Percentiles rank a stretch among this genome's conserved stretches.
phyloP scores from a whole-genome alignment of 2,113 vertebrate species.

The Grantiella picta region DNA sequence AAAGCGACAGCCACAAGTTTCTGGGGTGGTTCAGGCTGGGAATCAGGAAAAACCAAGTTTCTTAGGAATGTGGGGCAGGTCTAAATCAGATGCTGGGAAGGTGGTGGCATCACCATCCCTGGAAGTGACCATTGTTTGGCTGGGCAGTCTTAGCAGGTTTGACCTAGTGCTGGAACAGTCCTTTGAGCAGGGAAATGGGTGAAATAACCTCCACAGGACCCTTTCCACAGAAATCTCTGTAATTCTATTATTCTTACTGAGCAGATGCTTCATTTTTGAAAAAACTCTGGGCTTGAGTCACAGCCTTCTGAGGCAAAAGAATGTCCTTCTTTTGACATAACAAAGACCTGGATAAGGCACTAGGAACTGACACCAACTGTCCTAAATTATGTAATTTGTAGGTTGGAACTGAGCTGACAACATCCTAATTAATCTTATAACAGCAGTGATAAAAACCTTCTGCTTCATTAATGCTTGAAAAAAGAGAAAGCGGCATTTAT shows the following conservation, averaged over 20 bases:
- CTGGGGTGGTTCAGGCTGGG: background rate
- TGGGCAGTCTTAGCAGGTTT: background rate
- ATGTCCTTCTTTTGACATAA: background rate
- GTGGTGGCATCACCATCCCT: background rate
- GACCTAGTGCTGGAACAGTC: background rate
- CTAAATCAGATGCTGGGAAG: background rate
- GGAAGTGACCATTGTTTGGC: rapidly evolving
- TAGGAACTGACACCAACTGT: background rate
- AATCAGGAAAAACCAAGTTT: background rate
- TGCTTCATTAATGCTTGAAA: background rate
- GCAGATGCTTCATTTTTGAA: background rate
- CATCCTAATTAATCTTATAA: slow-evolving; percentile 16
- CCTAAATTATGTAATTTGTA: slow-evolving; percentile 13
- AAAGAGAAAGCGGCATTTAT: background rate
- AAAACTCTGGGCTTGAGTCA: background rate
- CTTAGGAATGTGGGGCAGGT: background rate
- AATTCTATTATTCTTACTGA: background rate
- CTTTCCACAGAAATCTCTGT: background rate
- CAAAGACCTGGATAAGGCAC: background rate
- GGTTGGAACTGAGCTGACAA: background rate
- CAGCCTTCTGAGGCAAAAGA: background rate
- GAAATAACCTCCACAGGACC: background rate
- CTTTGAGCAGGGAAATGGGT: background rate
- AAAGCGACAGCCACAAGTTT: background rate
- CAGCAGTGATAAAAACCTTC: background rate